Conservation (phyloP, 2,797 vertebrate species). For the Morelia viridis region DNA sequence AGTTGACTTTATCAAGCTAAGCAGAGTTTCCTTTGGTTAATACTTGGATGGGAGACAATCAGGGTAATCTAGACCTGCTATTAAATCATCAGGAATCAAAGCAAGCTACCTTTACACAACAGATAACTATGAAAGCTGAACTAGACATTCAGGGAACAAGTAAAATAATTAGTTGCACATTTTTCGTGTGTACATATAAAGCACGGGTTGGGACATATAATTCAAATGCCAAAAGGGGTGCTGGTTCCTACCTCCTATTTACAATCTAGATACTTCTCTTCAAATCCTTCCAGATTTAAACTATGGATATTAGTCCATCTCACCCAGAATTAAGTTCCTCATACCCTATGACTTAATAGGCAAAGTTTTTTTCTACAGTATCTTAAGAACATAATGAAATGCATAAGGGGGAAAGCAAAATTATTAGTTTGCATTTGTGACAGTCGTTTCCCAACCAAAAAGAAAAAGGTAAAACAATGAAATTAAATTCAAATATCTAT, state of each 20-base stretch:
- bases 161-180: background rate
- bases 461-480: background rate
- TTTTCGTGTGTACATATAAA: background rate
- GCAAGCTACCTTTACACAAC: background rate
- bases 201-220: background rate
- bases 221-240: no score
- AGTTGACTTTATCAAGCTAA: background rate
- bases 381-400: background rate
- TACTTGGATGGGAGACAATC: background rate
- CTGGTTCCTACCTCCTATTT: background rate
- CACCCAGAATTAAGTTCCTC: background rate
- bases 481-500: background rate
- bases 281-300: background rate
- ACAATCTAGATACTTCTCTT: background rate
- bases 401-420: background rate
- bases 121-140: background rate
- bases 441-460: background rate
- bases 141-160: background rate
- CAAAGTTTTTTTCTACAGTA: background rate
- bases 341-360: background rate
- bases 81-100: background rate
- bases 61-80: background rate
- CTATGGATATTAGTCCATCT: background rate
- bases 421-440: background rate
- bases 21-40: background rate